Evolutionary conservation across 2,113 vertebrate species (phyloP), one percentile per base, ranked within the genome.

Genomic region (Ivindomyrus marchei): DNA sequence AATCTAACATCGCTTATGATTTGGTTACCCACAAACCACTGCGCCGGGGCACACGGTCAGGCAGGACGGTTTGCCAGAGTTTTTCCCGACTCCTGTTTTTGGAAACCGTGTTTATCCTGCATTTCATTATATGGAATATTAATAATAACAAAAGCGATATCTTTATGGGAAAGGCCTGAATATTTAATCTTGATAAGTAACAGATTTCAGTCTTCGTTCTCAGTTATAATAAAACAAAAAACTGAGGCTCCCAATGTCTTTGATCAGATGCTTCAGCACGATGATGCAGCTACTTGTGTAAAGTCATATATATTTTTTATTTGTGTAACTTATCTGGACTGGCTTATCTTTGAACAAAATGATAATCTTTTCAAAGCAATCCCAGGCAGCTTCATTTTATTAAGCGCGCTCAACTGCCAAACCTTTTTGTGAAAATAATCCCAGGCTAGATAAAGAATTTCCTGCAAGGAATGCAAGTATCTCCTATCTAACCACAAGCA

Each of bases 391-490:
- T 46, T 88, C 47, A 90, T 77, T 90, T 66, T 80, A 88, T 90
- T 90, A 77, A 80, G 62, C 36, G 50, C 42, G 27, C 85, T 45
- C 50, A 77, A 80, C 66, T 80, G 85, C 66, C 62, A 90, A 47
- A 52, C 47, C 50, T 77, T 80, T 77, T 42, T 88, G 66, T 87
- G 49, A 80, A 88, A 77, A 77, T 42, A 90, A 88, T 77, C 46
- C 46, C 27, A 42, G 13, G 74, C 77, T 11, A 39, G 85, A 90
- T 90, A 80, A 90, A 88, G 62, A n/a, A 47, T 87, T 77, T 77
- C 85, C 58, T 90, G 62, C 85, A 42, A 15, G 85, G 89, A 88
- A 87, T 90, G 56, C n/a, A 88, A 88, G 74, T 80, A 90, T 77
- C 84, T 85, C 88, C 47, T 49, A 53, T 74, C 47, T 49, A 83